Evolutionary conservation across 2,113 vertebrate genomes (phyloP).

Genomic region (Podilymbus podiceps): DNA sequence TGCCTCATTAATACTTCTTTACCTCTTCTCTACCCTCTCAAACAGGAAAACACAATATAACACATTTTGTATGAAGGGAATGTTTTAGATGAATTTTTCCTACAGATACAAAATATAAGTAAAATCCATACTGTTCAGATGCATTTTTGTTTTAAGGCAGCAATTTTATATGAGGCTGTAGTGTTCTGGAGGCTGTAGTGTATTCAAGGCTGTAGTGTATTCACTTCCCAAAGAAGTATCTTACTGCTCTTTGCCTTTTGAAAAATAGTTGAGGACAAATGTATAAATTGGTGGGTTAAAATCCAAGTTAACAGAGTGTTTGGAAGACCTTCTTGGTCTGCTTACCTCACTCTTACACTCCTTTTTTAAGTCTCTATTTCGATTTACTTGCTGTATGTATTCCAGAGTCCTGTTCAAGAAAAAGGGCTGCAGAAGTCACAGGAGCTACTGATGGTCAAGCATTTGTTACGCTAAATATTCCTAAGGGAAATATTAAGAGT

Average conservation of each 20-base stretch:
- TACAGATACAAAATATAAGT: not conserved
- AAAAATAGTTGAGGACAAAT: not conserved
- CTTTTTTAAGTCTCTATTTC: not conserved
- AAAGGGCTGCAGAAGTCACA: no score
- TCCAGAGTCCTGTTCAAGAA: no score
- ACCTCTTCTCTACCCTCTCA: not conserved
- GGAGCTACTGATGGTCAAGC: no score
- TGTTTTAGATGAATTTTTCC: not conserved
- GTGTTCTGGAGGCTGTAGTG: not conserved
- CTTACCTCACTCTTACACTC: not conserved
- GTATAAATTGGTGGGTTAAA: not conserved
- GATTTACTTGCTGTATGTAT: no score
- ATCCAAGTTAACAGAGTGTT: not conserved
- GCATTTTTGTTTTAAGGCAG: constrained; percentile 61
- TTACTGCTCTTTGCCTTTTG: constrained; percentile 18
- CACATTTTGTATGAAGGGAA: not conserved
- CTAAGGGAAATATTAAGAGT: not conserved
- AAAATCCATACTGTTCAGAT: not conserved
- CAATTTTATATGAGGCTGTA: not conserved
- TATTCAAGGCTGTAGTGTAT: not conserved
- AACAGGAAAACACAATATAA: not conserved
- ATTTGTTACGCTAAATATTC: not conserved
- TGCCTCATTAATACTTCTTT: not conserved
- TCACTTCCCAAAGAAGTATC: constrained; percentile 9
- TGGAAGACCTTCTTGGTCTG: not conserved